Base-by-base conservation (phyloP, 2,113 vertebrate genomes). In the Larimichthys polyactis region DNA sequence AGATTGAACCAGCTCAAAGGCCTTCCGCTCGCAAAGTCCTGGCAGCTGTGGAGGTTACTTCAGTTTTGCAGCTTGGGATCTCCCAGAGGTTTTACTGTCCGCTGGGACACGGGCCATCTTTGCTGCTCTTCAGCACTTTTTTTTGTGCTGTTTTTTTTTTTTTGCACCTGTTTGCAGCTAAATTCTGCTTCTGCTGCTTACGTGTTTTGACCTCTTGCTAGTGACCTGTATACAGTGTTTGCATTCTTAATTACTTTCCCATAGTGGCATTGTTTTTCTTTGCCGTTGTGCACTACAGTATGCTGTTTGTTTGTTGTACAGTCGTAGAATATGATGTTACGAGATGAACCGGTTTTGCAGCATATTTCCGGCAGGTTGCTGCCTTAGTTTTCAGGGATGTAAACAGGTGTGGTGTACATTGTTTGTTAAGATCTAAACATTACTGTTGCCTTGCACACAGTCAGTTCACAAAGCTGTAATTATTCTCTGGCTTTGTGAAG, bases 391-490 rank as follows among this genome's bases (percentile, higher is more conserved):
- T 32, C 2, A 4, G 1, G 19, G 29, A 15, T 29, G 36, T 58
- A 55, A 79, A 75, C 51, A 85, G 65, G 5, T 43, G n/a, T 44
- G 46, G 36, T 62, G 20, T n/a, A 5, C 20, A 24, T 22, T 40
- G 6, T 22, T 32, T 1, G 0, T 11, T 29, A 16, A 29, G n/a
- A 48, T 57, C 27, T 49, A 55, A 72, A 66, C 51, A 75, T 44
- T 19, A 2, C 15, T 57, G 40, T 19, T 65, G 66, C 32, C 7
- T 52, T 32, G 12, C 29, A 58, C 36, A 46, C 15, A 49, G 57
- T 9, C 58, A 10, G 51, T 51, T 44, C 32, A 36, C 78, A 62
- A 6, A 17, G 44, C 49, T 6, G 8, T 46, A 12, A 71, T 81
- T 51, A 55, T 29, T 48, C 29, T 20, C 14, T 24, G 27, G 46